Conservation (phyloP, 2,888 invertebrate genomes). For the Labia minor region DNA sequence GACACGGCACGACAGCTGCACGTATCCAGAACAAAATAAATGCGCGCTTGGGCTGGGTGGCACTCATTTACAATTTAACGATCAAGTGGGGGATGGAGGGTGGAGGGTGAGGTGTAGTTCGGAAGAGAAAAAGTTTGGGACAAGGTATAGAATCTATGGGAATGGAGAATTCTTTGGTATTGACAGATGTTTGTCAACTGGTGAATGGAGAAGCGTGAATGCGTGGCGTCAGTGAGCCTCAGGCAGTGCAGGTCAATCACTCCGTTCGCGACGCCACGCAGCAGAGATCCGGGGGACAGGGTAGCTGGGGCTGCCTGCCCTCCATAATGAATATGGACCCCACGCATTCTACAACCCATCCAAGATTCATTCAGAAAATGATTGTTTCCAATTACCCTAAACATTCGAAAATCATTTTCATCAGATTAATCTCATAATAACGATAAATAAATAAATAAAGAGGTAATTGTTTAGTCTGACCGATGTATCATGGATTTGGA, state of each 20-base stretch:
- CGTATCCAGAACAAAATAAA: not conserved
- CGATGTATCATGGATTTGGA: no score
- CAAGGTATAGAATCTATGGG: no score
- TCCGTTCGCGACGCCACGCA: not conserved
- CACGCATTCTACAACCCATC: no score
- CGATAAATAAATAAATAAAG: no score
- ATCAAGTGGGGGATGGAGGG: not conserved
- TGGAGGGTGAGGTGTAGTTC: no score
- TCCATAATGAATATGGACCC: not conserved
- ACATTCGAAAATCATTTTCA: no score
- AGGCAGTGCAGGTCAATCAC: slow-evolving; percentile 3
- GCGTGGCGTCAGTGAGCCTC: not conserved
- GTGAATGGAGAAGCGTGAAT: not conserved
- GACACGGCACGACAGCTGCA: slow-evolving; percentile 7
- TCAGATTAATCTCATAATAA: no score
- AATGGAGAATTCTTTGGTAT: no score
- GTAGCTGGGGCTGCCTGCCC: not conserved
- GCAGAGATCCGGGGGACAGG: not conserved
- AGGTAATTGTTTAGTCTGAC: no score
- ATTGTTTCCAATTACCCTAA: no score
- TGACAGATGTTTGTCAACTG: not conserved
- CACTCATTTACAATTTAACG: not conserved
- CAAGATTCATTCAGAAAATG: no score
- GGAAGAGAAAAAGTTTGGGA: no score
- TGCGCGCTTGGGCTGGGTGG: not conserved